phyloP scores from a whole-genome alignment of 2,797 vertebrate species.

The Lophura swinhoii region DNA sequence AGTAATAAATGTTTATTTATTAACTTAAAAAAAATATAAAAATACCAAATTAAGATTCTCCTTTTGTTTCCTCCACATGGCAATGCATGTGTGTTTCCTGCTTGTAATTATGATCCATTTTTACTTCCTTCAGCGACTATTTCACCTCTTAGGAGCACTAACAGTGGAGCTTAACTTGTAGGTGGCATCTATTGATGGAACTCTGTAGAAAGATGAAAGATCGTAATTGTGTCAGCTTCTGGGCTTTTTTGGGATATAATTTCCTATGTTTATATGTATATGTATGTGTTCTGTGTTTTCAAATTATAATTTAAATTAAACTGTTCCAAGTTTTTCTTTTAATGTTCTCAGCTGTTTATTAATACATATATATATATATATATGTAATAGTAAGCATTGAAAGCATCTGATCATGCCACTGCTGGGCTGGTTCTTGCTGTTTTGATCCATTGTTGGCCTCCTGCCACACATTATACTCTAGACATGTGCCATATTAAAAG shows the following conservation, averaged over 20 bases:
- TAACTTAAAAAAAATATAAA: background rate
- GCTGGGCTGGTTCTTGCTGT: background rate
- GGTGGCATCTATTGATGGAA: background rate
- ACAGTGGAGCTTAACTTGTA: background rate
- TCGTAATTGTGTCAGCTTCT: background rate
- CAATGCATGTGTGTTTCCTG: background rate
- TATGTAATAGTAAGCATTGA: background rate
- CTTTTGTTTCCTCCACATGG: background rate
- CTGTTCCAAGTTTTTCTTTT: too few relatives aligned
- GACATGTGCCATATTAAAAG: background rate
- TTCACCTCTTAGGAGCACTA: background rate
- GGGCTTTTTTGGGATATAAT: background rate
- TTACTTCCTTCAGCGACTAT: background rate
- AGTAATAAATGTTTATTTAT: background rate
- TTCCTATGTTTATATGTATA: background rate
- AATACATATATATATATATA: too few relatives aligned
- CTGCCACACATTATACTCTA: background rate
- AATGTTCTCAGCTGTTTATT: constrained; percentile 19
- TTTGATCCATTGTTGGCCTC: constrained; percentile 25
- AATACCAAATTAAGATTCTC: background rate
- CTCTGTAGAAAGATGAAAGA: background rate
- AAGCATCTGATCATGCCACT: constrained; percentile 10
- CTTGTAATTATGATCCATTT: background rate
- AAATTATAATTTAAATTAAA: constrained; percentile 42
- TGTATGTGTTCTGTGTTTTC: background rate